phyloP scores from a whole-genome alignment of 2,888 invertebrate species.

The Lumbricus terrestris region DNA sequence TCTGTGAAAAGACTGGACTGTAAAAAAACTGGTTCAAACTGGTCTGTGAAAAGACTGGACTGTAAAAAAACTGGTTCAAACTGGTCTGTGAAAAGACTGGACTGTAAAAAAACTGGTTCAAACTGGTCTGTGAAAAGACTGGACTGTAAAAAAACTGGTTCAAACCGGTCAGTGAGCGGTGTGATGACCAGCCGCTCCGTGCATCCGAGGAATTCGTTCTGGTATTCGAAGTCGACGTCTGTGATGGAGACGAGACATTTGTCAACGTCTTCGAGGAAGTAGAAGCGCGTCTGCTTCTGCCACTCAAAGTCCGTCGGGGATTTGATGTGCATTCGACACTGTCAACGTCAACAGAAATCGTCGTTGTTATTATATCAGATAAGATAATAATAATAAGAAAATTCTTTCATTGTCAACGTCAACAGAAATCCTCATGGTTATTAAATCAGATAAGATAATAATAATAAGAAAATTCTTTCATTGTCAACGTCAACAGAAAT shows the following conservation, averaged over 20 bases:
- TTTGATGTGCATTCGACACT: slow-evolving; percentile 63
- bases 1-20: not conserved
- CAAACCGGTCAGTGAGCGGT: slow-evolving; percentile 79
- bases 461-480: too few relatives aligned
- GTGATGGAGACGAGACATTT: slow-evolving; percentile 76
- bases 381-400: too few relatives aligned
- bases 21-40: not conserved
- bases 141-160: not conserved
- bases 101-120: not conserved
- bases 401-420: too few relatives aligned
- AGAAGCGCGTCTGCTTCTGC: slow-evolving; percentile 84
- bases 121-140: not conserved
- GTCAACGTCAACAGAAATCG: not conserved
- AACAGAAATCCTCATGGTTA: too few relatives aligned
- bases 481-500: too few relatives aligned
- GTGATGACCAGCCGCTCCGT: slow-evolving; percentile 85
- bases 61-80: not conserved
- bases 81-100: not conserved
- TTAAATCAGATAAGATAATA: too few relatives aligned
- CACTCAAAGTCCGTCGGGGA: slow-evolving; percentile 77
- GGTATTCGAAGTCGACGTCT: slow-evolving; percentile 80
- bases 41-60: not conserved
- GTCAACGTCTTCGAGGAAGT: slow-evolving; percentile 76
- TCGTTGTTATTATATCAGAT: too few relatives aligned
- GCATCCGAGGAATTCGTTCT: slow-evolving; percentile 84